phyloP scores from a whole-genome alignment of 2,888 invertebrate species.

The Sphinx pinastri region DNA sequence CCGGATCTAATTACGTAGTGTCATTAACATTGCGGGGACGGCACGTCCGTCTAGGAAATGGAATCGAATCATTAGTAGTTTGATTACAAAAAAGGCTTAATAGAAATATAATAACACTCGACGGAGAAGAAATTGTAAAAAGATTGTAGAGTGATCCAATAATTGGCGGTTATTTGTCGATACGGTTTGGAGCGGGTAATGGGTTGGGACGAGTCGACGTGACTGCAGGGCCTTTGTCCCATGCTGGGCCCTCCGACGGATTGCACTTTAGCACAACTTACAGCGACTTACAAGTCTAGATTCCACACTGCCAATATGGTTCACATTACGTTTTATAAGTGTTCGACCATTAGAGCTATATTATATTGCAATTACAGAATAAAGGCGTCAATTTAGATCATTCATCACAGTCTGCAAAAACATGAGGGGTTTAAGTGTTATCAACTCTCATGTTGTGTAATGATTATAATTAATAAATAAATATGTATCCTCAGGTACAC shows the following conservation, averaged over 20 bases:
- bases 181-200: constrained; percentile 83
- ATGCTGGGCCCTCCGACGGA: constrained; percentile 45
- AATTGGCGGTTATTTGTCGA: constrained; percentile 84
- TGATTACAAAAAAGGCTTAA: constrained; percentile 85
- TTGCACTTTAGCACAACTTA: constrained; percentile 69
- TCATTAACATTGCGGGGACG: constrained; percentile 81
- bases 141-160: constrained; percentile 84
- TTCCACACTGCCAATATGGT: background rate
- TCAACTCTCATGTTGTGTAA: too few species aligned
- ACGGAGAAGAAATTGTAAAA: constrained; percentile 83
- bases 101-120: constrained; percentile 83
- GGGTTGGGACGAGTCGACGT: constrained; percentile 78
- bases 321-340: constrained; percentile 4
- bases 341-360: background rate
- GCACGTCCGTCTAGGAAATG: constrained; percentile 84
- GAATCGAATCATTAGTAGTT: constrained; percentile 84
- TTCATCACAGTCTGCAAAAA: too few species aligned
- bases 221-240: constrained; percentile 61
- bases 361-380: background rate
- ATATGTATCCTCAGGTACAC: too few species aligned
- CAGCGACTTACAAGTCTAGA: constrained; percentile 44
- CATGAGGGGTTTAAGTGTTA: too few species aligned
- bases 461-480: too few species aligned
- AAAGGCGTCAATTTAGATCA: background rate
- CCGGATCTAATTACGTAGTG: constrained; percentile 83